Evolutionary conservation across 2,888 invertebrate genomes (phyloP).

Genomic region (Melipona bicolor): DNA sequence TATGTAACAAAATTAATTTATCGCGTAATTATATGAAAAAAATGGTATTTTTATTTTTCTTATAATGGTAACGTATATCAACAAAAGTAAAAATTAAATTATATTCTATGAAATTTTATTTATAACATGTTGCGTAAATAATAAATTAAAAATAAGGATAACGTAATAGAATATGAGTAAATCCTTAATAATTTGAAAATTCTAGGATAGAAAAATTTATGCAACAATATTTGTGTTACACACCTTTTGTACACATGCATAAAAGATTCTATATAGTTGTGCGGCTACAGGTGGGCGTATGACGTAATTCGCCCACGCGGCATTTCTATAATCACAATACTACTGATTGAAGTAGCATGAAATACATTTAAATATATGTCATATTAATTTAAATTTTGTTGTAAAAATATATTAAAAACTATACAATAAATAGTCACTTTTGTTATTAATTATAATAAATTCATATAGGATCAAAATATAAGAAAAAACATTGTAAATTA

Average conservation of each 20-base stretch:
- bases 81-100: neutral
- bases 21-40: neutral
- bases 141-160: neutral
- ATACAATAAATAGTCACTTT: neutral
- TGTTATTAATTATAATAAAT: neutral
- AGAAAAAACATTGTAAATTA: neutral
- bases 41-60: neutral
- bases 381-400: neutral
- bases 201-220: neutral
- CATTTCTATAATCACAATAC: constrained; percentile 74
- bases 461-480: neutral
- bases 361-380: constrained; percentile 19
- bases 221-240: constrained; percentile 32
- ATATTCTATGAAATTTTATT: neutral
- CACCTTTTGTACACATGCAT: constrained; percentile 65
- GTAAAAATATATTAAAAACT: neutral
- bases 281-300: constrained; percentile 81
- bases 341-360: constrained; percentile 36
- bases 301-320: constrained; percentile 82
- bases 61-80: neutral
- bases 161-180: neutral
- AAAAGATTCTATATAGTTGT: constrained; percentile 61
- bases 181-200: neutral
- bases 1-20: neutral
- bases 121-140: neutral